Evolutionary conservation across 2,113 vertebrate genomes (phyloP).

Genomic region (Festucalex cinctus): DNA sequence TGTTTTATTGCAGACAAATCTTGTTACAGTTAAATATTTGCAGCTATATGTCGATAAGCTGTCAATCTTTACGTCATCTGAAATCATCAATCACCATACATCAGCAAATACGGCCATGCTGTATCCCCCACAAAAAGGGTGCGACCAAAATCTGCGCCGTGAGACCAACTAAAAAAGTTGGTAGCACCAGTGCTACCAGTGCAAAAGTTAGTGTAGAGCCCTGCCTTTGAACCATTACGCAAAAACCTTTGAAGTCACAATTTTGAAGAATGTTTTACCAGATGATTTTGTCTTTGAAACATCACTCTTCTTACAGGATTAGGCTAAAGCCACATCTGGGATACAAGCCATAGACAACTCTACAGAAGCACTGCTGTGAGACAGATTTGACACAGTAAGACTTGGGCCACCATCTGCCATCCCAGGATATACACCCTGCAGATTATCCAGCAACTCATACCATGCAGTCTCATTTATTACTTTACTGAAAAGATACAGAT

Average conservation of each 20-base stretch:
- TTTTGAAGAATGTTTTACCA: constrained; percentile 24
- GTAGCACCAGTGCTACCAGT: too few relatives aligned
- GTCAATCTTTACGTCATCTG: too few relatives aligned
- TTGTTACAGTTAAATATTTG: too few relatives aligned
- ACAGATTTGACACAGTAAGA: constrained; percentile 48
- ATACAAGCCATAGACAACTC: constrained; percentile 47
- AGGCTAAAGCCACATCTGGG: constrained; percentile 20
- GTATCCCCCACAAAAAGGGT: too few relatives aligned
- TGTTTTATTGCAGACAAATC: too few relatives aligned
- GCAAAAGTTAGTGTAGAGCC: too few relatives aligned
- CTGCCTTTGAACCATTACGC: constrained; percentile 19
- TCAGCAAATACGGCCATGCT: too few relatives aligned
- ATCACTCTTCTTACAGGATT: constrained; percentile 18
- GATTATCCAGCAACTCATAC: constrained; percentile 29
- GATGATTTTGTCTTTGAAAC: constrained; percentile 33
- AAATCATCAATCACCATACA: too few relatives aligned
- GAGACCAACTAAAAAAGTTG: too few relatives aligned
- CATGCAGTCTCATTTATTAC: constrained; percentile 46
- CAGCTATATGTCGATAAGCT: too few relatives aligned
- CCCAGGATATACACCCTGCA: constrained; percentile 16
- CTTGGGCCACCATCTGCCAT: constrained; percentile 33
- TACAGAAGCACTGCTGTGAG: constrained; percentile 39
- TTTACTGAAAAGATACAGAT: constrained; percentile 40
- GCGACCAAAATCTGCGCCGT: too few relatives aligned
- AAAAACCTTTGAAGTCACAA: constrained; percentile 16